A percentile compares a stretch with the other conserved stretches of the same genome.
Evolutionary conservation across 2,113 vertebrate genomes (phyloP).

Genomic region (Hippocampus guttulatus): DNA sequence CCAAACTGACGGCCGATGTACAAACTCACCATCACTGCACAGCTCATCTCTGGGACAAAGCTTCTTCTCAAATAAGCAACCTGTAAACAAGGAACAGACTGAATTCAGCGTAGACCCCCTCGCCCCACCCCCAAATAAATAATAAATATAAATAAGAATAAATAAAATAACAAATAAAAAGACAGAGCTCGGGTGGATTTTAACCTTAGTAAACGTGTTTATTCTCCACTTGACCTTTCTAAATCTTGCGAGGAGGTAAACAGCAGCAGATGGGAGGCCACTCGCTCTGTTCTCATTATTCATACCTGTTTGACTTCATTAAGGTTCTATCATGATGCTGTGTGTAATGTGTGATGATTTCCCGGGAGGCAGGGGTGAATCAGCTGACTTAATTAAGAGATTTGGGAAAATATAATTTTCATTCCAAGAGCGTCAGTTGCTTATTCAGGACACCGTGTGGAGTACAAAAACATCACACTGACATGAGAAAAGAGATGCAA

Average conservation of each 20-base stretch:
- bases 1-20: neutral
- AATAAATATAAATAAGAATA: too few relatives aligned
- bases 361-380: neutral
- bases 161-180: neutral
- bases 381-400: too few relatives aligned
- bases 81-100: conserved; percentile 28
- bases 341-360: neutral
- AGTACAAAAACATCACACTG: neutral
- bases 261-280: conserved; percentile 23
- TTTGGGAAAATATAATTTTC: neutral
- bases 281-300: conserved; percentile 5
- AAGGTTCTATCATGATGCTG: conserved; percentile 10
- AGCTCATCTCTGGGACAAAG: conserved; percentile 57
- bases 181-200: neutral
- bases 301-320: conserved; percentile 26
- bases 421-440: neutral
- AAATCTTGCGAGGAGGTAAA: conserved; percentile 25
- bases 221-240: conserved; percentile 35
- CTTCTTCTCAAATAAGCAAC: conserved; percentile 68
- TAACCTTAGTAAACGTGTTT: neutral
- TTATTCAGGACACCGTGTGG: neutral
- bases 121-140: too few relatives aligned
- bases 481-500: neutral
- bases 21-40: conserved; percentile 62
- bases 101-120: too few relatives aligned